Percentiles rank a stretch among this genome's conserved stretches.
Evolutionary conservation across 2,888 invertebrate species (phyloP).

Genomic region (Drosophila paranaensis): DNA sequence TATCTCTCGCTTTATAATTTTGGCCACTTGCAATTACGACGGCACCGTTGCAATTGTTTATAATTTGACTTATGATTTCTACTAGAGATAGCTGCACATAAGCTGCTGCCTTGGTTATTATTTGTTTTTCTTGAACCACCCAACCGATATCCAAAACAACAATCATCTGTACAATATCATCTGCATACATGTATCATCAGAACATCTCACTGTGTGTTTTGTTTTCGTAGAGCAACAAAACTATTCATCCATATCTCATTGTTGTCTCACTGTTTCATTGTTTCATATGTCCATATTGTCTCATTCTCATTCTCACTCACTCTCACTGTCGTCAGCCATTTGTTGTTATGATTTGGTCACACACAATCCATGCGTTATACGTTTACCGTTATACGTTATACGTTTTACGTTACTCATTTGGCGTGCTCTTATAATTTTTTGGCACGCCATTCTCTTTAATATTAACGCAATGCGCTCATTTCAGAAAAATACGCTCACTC

Average conservation of each 20-base stretch:
- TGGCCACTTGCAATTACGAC: constrained; percentile 36
- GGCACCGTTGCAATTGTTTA: constrained; percentile 58
- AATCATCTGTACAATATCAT: constrained; percentile 33
- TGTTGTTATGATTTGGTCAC: constrained; percentile 68
- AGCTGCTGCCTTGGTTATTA: constrained; percentile 32
- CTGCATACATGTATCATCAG: constrained; percentile 4
- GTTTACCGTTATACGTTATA: constrained; percentile 52
- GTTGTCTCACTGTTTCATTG: constrained; percentile 7
- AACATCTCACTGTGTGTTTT: constrained; percentile 23
- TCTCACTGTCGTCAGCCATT: constrained; percentile 38
- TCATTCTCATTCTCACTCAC: constrained; percentile 18
- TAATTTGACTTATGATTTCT: constrained; percentile 13
- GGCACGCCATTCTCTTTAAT: constrained; percentile 43
- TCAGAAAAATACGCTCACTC: constrained; percentile 63
- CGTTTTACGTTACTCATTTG: constrained; percentile 65
- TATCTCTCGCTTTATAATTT: constrained; percentile 33
- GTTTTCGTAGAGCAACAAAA: constrained; percentile 20
- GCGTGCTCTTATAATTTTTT: constrained; percentile 45
- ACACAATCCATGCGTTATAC: constrained; percentile 53
- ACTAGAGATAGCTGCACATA: constrained; percentile 42
- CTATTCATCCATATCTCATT: constrained; percentile 10
- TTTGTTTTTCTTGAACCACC: constrained; percentile 34
- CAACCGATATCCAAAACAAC: constrained; percentile 25
- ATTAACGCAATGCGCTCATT: constrained; percentile 50
- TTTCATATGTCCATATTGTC: constrained; percentile 24